Evolutionary conservation across 2,888 invertebrate species (phyloP).

Genomic region (Hyposoter didymator): DNA sequence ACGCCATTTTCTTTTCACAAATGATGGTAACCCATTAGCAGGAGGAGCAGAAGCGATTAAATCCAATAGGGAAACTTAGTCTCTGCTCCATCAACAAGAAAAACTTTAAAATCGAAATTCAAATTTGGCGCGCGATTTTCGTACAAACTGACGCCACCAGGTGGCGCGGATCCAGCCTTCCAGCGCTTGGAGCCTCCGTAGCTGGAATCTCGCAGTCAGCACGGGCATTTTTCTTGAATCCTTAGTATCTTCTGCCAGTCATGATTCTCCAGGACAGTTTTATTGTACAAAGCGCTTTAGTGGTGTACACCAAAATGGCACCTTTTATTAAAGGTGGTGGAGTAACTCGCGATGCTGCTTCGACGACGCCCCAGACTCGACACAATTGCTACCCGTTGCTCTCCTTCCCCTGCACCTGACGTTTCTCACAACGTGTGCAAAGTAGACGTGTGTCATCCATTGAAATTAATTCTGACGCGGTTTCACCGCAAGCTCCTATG

Average conservation of each 20-base stretch:
- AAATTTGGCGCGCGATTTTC: background rate
- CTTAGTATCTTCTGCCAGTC: background rate
- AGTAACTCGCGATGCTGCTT: conserved; percentile 1
- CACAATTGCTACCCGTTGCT: conserved; percentile 27
- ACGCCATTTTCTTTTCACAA: background rate
- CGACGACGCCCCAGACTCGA: conserved; percentile 24
- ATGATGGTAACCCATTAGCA: background rate
- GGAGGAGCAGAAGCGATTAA: background rate
- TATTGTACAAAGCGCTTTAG: conserved; percentile 1
- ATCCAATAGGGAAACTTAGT: background rate
- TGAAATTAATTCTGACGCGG: conserved; percentile 58
- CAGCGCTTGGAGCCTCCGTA: background rate
- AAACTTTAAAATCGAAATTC: background rate
- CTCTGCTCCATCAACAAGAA: background rate
- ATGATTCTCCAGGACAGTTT: background rate
- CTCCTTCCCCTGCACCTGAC: background rate
- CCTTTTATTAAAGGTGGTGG: conserved; percentile 10
- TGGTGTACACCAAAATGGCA: background rate
- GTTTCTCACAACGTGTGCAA: conserved; percentile 1
- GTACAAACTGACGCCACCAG: background rate
- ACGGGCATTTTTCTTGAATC: background rate
- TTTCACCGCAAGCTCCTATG: conserved; percentile 8
- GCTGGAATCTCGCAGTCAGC: background rate
- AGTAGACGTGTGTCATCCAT: conserved; percentile 54
- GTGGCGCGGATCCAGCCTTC: background rate